Conservation (phyloP, 2,888 invertebrate species). For the Hyles lineata region DNA sequence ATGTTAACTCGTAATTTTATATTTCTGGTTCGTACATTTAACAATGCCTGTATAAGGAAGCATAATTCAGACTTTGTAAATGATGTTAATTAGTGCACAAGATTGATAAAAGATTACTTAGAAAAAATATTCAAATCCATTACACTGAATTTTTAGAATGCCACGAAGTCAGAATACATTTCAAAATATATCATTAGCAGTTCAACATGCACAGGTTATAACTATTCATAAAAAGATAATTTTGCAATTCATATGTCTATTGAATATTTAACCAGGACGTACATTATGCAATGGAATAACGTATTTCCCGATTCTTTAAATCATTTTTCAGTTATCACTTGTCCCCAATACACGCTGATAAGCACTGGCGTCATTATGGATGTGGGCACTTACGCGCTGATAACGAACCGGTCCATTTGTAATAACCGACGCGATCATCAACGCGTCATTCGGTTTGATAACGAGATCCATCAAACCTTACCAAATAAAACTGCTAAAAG, state of each 20-base stretch:
- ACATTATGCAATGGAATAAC: neutral
- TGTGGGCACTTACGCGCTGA: slow-evolving; percentile 2
- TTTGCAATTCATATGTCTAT: too few species aligned
- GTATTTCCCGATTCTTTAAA: slow-evolving; percentile 23
- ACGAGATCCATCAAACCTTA: neutral
- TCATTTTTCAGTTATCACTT: slow-evolving; percentile 25
- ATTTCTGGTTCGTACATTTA: neutral
- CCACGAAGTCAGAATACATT: too few species aligned
- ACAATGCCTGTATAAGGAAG: slow-evolving; percentile 3
- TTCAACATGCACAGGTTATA: too few species aligned
- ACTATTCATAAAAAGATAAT: too few species aligned
- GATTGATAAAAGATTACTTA: too few species aligned
- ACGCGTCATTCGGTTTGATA: neutral
- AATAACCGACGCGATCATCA: slow-evolving; percentile 1
- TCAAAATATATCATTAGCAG: too few species aligned
- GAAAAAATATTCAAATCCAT: too few species aligned
- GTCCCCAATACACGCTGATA: slow-evolving; percentile 23
- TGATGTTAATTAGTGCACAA: too few species aligned
- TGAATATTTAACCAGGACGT: neutral
- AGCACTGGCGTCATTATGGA: slow-evolving; percentile 11
- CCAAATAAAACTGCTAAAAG: neutral
- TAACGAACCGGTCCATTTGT: slow-evolving; percentile 19
- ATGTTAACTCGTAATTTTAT: neutral
- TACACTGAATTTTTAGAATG: too few species aligned
- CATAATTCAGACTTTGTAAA: too few species aligned